Evolutionary conservation across 2,797 vertebrate genomes (phyloP).

Genomic region (Myotis vivesi): DNA sequence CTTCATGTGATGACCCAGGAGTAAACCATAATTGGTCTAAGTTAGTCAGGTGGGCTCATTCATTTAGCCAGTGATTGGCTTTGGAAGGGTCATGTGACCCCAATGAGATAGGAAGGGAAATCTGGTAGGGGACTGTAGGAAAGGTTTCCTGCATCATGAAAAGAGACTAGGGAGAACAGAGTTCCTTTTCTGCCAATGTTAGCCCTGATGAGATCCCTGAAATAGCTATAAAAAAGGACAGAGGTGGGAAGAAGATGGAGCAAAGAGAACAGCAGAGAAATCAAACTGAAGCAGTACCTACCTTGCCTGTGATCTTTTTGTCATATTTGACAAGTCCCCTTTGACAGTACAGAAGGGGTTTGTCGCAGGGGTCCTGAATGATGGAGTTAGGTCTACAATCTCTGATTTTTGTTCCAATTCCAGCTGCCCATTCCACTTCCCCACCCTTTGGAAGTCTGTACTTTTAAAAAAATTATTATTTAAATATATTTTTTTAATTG

Average conservation of each 20-base stretch:
- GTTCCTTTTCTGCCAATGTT: not conserved
- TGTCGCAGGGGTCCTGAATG: conserved; percentile 8
- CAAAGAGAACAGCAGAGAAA: not conserved
- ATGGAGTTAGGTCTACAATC: not conserved
- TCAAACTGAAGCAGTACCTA: not conserved
- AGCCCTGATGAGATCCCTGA: not conserved
- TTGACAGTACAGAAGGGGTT: not conserved
- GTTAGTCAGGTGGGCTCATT: not conserved
- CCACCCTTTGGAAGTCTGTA: not conserved
- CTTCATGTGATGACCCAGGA: not conserved
- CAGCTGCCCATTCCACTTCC: not conserved
- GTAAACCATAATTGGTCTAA: not conserved
- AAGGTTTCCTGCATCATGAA: not conserved
- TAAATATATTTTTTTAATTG: no score
- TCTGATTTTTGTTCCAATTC: conserved; percentile 14
- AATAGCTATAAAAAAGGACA: not conserved
- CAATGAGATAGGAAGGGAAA: not conserved
- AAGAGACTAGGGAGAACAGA: not conserved
- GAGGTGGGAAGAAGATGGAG: not conserved
- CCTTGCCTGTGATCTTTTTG: not conserved
- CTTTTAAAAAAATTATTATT: not conserved
- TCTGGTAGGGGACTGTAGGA: not conserved
- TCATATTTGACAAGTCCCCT: not conserved
- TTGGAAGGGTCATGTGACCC: not conserved
- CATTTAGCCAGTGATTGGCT: not conserved